Conservation (phyloP, 2,113 vertebrate species). For the Geococcyx californianus region DNA sequence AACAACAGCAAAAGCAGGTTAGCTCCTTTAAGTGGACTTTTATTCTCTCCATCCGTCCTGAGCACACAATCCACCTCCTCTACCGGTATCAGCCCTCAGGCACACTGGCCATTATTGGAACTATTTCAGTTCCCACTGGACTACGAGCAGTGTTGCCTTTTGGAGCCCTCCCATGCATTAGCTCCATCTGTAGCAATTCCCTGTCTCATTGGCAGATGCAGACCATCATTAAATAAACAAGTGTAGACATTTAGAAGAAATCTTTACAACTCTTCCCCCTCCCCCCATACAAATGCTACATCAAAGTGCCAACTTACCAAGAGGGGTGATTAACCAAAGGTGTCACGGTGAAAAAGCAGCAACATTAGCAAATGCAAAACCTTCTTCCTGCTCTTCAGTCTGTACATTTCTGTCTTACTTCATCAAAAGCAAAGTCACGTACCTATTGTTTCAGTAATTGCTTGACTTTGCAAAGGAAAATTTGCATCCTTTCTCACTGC, state of each 20-base stretch:
- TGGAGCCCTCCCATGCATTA: background rate
- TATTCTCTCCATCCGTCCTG: background rate
- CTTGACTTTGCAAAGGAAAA: background rate
- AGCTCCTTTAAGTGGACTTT: background rate
- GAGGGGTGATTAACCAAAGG: background rate
- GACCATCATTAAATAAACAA: background rate
- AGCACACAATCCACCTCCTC: background rate
- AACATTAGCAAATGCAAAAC: background rate
- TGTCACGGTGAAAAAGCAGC: background rate
- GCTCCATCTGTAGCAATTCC: background rate
- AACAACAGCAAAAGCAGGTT: background rate
- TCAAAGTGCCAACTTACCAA: background rate
- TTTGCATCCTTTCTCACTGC: background rate
- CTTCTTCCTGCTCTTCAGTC: background rate
- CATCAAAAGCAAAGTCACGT: background rate
- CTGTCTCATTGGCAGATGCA: background rate
- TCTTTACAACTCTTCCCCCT: background rate
- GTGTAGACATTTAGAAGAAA: background rate
- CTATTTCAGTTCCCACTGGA: background rate
- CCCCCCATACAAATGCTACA: background rate
- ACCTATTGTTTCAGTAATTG: background rate
- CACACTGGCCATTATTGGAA: background rate
- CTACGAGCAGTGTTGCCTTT: background rate
- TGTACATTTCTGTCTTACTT: background rate
- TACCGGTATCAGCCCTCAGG: background rate